Base-by-base conservation (phyloP, 2,113 vertebrate genomes). In the Ceuthmochares aereus region DNA sequence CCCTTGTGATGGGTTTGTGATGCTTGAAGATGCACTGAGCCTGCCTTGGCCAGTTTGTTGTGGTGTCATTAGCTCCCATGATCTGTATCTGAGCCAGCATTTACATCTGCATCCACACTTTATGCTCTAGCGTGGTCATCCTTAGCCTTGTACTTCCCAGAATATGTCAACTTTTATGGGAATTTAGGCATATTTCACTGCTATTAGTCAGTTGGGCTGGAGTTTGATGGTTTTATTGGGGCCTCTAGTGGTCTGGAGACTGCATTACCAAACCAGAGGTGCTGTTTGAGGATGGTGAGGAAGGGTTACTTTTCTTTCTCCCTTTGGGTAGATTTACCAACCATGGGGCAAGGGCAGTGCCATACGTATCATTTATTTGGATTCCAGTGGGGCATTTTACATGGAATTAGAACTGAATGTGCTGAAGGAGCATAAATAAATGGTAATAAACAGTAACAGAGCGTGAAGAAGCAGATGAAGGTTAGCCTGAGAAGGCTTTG, bases 201-300 rank as follows among this genome's bases (percentile, higher is more conserved):
- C 23, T 42, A 37, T 70, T 75, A 34, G 32, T 74, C 40, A 3
- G 40, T 45, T 3, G 7, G 45, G 34, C 51, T 76, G 91, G 36
- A 21, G 63, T 85, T 95, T 29, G 52, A 4, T 88, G 89, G 96
- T 93, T 97, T 93, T 76, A 30, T 16, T 96, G 89, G 86, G 97
- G 63, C 97, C 95, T 96, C 97, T 97, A 96, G 96, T 80, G 97
- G 97, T 64, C 9, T 68, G 30, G 27, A 9, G 4, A 5, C 32
- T 59, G 42, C 42, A 84, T 59, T 74, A 47, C 86, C 79, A 15
- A 56, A 14, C 23, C 51, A 11, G 42, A 74, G 83, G 30, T 36
- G n/a, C 75, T 32, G 3, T 29, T 32, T 2, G 3, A 43, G 42
- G 10, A 5, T 72, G 51, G 32, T 20, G 43, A 32, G 78, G 27